Percentiles rank a stretch among this genome's conserved stretches.
Conservation (phyloP, 2,797 vertebrate genomes). For the Crax fasciolata region DNA sequence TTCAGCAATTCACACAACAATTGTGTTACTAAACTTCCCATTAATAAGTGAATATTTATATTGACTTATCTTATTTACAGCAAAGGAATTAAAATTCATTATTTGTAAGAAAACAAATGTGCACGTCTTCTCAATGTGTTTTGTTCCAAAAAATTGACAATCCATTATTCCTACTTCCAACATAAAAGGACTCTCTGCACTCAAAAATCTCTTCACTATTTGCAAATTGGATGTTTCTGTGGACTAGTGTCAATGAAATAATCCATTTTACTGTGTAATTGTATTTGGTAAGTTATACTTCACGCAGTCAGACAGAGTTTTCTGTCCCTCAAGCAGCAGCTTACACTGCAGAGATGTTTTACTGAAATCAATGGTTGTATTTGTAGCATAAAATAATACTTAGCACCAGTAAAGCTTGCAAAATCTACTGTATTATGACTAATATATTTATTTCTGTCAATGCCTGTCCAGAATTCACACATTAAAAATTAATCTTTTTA, state of each 20-base stretch:
- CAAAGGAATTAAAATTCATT: background rate
- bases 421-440: background rate
- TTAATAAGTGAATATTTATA: background rate
- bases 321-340: background rate
- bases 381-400: background rate
- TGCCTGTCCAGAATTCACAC: background rate
- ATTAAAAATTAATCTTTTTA: constrained; percentile 50
- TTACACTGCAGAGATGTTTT: background rate
- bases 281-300: constrained; percentile 40
- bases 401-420: constrained; percentile 7
- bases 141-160: background rate
- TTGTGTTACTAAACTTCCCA: background rate
- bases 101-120: background rate
- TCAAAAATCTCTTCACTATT: constrained; percentile 26
- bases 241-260: constrained; percentile 31
- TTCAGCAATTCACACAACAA: background rate
- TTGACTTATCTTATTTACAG: background rate
- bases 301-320: constrained; percentile 23
- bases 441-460: constrained; percentile 50
- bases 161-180: constrained; percentile 3
- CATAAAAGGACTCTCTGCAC: background rate
- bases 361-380: background rate
- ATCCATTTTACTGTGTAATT: constrained; percentile 62
- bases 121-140: background rate
- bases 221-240: constrained; percentile 32